Evolutionary conservation across 2,888 invertebrate genomes (phyloP).

Genomic region (Toxonevra muliebris): DNA sequence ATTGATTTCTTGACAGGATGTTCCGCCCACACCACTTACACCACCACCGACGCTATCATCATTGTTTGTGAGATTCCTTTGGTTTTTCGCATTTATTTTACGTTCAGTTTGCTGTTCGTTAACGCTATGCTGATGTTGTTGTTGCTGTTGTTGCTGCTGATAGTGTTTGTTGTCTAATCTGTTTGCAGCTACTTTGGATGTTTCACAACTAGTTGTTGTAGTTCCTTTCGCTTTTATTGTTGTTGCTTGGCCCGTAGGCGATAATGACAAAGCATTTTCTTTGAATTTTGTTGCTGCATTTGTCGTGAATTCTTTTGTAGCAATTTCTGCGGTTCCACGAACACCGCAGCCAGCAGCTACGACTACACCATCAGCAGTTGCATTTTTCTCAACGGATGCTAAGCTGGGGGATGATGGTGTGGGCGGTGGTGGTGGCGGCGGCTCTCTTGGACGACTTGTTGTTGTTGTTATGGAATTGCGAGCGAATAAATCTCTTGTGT

Average conservation of each 20-base stretch:
- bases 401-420: slow-evolving; percentile 44
- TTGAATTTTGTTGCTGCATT: slow-evolving; percentile 30
- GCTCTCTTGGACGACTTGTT: slow-evolving; percentile 63
- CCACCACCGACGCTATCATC: no score
- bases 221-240: slow-evolving; percentile 9
- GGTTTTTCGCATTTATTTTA: background rate
- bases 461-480: slow-evolving; percentile 41
- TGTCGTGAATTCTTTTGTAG: slow-evolving; percentile 30
- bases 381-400: slow-evolving; percentile 17
- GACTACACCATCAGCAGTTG: slow-evolving; percentile 23
- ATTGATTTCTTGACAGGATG: slow-evolving; percentile 39
- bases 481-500: slow-evolving; percentile 72
- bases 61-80: slow-evolving; percentile 18
- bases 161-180: slow-evolving; percentile 47
- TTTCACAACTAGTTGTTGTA: background rate
- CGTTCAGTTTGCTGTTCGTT: slow-evolving; percentile 4
- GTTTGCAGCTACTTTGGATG: slow-evolving; percentile 36
- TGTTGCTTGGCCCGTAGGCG: slow-evolving; percentile 25
- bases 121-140: slow-evolving; percentile 62
- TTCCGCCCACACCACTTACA: slow-evolving; percentile 21
- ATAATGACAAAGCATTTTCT: slow-evolving; percentile 25
- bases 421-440: slow-evolving; percentile 66
- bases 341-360: slow-evolving; percentile 22
- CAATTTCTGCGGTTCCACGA: slow-evolving; percentile 20
- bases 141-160: slow-evolving; percentile 58